phyloP scores from a whole-genome alignment of 2,113 vertebrate species.

The Carettochelys insculpta region DNA sequence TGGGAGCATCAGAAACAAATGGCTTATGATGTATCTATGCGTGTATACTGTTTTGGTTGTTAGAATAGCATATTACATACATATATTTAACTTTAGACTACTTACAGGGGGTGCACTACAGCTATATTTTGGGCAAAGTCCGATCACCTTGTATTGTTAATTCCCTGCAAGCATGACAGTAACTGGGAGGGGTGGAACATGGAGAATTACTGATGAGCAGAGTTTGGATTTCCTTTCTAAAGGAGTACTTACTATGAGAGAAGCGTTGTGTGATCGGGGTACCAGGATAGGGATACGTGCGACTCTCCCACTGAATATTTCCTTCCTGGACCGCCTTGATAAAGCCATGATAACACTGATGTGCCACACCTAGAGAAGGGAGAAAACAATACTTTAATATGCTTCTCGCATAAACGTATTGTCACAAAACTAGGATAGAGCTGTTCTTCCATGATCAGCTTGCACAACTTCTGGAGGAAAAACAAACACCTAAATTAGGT shows the following conservation, averaged over 20 bases:
- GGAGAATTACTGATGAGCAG: neutral
- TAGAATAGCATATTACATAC: fast-evolving
- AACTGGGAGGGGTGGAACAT: neutral
- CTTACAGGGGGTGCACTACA: fast-evolving
- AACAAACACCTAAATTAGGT: no score
- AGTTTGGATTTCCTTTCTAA: neutral
- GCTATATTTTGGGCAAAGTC: fast-evolving
- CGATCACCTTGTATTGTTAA: neutral
- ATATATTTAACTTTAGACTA: fast-evolving
- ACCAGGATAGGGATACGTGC: conserved; percentile 96
- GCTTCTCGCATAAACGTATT: fast-evolving
- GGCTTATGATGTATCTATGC: neutral
- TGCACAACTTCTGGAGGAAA: neutral
- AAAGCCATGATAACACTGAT: conserved; percentile 98
- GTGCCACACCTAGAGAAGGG: conserved; percentile 87
- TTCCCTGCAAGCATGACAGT: neutral
- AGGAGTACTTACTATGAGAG: conserved; percentile 91
- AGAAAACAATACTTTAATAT: neutral
- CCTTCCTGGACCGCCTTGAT: conserved; percentile 96
- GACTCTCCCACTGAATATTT: conserved; percentile 98
- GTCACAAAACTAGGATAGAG: neutral
- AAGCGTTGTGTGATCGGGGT: conserved; percentile 98
- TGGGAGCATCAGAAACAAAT: fast-evolving
- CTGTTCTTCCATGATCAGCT: neutral
- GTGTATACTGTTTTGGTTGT: fast-evolving